Evolutionary conservation across 2,888 invertebrate species (phyloP).

Genomic region (Mimumesa dahlbomi): DNA sequence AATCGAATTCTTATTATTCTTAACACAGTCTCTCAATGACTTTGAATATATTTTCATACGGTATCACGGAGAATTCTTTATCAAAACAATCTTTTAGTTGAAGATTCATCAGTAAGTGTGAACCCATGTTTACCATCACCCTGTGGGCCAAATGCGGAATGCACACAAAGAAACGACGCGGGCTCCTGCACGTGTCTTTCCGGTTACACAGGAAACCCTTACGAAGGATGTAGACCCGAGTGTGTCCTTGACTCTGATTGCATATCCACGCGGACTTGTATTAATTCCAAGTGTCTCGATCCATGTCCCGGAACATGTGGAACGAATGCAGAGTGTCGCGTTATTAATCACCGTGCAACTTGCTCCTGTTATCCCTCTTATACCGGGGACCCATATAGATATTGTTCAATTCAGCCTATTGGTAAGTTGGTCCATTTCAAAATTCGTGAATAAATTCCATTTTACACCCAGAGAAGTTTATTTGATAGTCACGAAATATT

Average conservation of each 20-base stretch:
- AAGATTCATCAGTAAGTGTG: conserved; percentile 21
- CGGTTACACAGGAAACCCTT: conserved; percentile 83
- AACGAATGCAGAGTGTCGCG: conserved; percentile 80
- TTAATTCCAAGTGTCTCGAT: conserved; percentile 82
- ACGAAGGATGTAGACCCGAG: conserved; percentile 83
- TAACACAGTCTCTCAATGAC: too few relatives aligned
- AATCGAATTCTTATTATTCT: not conserved
- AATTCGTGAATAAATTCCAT: too few relatives aligned
- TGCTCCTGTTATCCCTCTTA: conserved; percentile 85
- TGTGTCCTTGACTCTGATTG: conserved; percentile 83
- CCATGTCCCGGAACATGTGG: conserved; percentile 83
- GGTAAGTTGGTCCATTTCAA: too few relatives aligned
- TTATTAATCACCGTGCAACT: conserved; percentile 56
- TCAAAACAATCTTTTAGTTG: conserved; percentile 28
- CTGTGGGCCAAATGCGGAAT: conserved; percentile 82
- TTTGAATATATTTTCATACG: too few relatives aligned
- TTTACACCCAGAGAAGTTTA: too few relatives aligned
- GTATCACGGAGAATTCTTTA: too few relatives aligned
- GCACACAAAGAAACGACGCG: conserved; percentile 81
- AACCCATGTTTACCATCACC: conserved; percentile 80
- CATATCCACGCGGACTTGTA: conserved; percentile 82
- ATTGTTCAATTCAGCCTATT: conserved; percentile 81
- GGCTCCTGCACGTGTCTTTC: conserved; percentile 82
- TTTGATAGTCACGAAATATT: too few relatives aligned
- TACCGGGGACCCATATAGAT: conserved; percentile 87